A percentile compares a stretch with the other conserved stretches of the same genome.
These are phyloP conservation scores for Capromys pilorides DNA, from an alignment of 2,797 vertebrate species.

Conservation along the genomic window DNA sequence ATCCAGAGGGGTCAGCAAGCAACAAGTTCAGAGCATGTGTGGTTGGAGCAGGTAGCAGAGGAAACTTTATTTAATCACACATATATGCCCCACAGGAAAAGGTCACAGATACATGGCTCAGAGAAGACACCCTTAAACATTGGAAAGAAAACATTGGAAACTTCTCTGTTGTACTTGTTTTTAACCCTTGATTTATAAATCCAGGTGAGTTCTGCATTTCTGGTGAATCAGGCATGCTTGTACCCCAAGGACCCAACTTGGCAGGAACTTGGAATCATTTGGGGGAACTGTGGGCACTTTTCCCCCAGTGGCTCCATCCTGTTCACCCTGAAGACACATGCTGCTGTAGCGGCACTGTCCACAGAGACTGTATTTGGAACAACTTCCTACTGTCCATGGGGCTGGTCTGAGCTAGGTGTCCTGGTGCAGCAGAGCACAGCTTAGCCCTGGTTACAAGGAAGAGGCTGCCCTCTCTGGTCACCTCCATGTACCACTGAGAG, in stretches of 20 bases:
- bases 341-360: not conserved
- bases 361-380: not conserved
- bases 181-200: too few relatives aligned
- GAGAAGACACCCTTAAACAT: fast-evolving
- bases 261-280: not conserved
- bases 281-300: not conserved
- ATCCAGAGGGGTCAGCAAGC: not conserved
- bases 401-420: too few relatives aligned
- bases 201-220: fast-evolving
- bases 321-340: not conserved
- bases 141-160: not conserved
- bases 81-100: too few relatives aligned
- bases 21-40: not conserved
- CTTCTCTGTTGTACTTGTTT: fast-evolving
- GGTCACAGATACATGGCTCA: fast-evolving
- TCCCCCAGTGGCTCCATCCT: not conserved
- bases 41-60: not conserved
- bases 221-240: too few relatives aligned
- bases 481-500: not conserved
- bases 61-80: not conserved
- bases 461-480: not conserved
- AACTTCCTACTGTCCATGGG: too few relatives aligned
- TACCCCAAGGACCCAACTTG: not conserved
- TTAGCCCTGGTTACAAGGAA: not conserved
- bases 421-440: not conserved